phyloP scores from a whole-genome alignment of 2,888 invertebrate genomes.

The Deilephila porcellus region DNA sequence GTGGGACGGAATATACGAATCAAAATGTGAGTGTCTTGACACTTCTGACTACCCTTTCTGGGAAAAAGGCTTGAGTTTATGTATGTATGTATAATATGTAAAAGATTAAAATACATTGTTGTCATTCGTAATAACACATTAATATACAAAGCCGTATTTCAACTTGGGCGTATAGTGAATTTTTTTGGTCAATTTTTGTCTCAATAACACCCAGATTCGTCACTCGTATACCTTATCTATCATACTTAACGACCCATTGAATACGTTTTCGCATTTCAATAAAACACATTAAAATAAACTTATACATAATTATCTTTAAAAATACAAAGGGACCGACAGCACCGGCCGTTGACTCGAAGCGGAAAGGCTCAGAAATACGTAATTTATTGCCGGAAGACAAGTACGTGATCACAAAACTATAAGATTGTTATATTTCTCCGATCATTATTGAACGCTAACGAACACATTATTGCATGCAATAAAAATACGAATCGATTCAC shows the following conservation, averaged over 20 bases:
- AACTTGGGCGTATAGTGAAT: no score
- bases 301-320: constrained; percentile 5
- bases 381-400: constrained; percentile 32
- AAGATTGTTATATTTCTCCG: constrained; percentile 25
- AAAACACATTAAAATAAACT: constrained; percentile 11
- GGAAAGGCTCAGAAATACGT: constrained; percentile 18
- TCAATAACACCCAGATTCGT: neutral
- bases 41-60: no score
- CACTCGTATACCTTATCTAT: neutral
- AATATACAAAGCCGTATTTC: no score
- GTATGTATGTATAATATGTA: no score
- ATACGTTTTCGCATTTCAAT: neutral
- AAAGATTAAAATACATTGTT: no score
- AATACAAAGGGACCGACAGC: constrained; percentile 14
- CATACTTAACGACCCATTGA: neutral
- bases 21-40: no score
- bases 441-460: constrained; percentile 30
- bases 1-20: no score
- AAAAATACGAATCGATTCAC: constrained; percentile 42
- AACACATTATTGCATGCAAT: constrained; percentile 38
- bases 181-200: neutral
- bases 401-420: constrained; percentile 29
- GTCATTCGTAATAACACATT: no score
- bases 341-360: neutral
- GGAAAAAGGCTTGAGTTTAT: no score